phyloP scores from a whole-genome alignment of 92 coral and sea anemone genomes.

The Epizoanthus fatuus region DNA sequence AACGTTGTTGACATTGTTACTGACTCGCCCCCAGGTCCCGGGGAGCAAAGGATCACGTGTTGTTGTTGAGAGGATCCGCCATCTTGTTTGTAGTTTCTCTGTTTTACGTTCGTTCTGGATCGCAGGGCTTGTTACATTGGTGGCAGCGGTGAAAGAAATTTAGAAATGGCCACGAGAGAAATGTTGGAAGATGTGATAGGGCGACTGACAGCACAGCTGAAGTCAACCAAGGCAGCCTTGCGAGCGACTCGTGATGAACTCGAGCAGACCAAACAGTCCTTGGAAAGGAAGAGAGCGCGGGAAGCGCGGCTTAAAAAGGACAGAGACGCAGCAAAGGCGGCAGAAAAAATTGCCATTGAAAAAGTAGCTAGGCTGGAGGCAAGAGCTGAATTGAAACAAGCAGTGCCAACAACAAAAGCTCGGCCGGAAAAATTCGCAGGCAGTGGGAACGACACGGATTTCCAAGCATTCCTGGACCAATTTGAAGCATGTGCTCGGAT shows the following conservation, averaged over 20 bases:
- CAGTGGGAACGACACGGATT: conserved; percentile 33
- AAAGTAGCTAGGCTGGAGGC: conserved; percentile 19
- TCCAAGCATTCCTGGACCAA: conserved; percentile 32
- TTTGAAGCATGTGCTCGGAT: conserved; percentile 33
- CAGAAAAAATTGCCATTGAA: conserved; percentile 17
- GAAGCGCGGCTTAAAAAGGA: not conserved
- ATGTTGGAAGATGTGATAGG: conserved; percentile 28
- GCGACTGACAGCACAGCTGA: conserved; percentile 14
- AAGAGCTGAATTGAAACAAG: conserved; percentile 4
- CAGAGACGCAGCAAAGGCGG: conserved; percentile 1
- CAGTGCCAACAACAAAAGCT: conserved; percentile 15
- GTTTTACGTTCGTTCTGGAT: too few species aligned
- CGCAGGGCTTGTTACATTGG: not conserved
- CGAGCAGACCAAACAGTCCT: not conserved
- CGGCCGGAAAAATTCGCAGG: conserved; percentile 37
- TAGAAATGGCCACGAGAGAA: conserved; percentile 43
- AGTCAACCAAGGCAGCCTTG: conserved; percentile 9
- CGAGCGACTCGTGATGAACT: conserved; percentile 19
- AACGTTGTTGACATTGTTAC: too few species aligned
- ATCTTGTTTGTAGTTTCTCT: too few species aligned
- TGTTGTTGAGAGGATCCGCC: too few species aligned
- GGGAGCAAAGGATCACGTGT: too few species aligned
- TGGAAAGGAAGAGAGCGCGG: conserved; percentile 11
- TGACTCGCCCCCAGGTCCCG: too few species aligned
- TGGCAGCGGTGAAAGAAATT: not conserved